A percentile compares a stretch with the other conserved stretches of the same genome.
These are phyloP conservation scores for Canis aureus DNA, from an alignment of 2,113 vertebrate species.

Conservation along the genomic window DNA sequence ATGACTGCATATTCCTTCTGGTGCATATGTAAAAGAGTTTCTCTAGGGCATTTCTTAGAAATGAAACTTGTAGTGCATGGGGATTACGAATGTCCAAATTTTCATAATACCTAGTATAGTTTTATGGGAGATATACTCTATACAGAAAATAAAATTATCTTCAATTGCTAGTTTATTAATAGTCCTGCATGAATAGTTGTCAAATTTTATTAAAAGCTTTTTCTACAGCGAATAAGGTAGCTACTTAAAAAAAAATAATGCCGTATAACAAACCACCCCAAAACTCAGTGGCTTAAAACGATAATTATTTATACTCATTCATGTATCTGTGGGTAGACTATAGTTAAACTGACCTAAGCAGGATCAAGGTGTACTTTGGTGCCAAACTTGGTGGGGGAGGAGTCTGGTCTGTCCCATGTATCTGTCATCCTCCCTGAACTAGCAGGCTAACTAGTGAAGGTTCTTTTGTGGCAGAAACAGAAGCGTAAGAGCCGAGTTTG, in stretches of 20 bases:
- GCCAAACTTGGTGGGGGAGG: neutral
- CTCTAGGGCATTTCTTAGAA: neutral
- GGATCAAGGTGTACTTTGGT: neutral
- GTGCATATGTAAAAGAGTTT: neutral
- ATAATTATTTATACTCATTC: neutral
- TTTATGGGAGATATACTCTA: neutral
- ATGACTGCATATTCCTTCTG: neutral
- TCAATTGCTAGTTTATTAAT: conserved; percentile 13
- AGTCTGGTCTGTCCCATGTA: neutral
- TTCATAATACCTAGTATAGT: neutral
- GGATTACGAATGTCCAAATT: neutral
- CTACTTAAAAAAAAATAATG: neutral
- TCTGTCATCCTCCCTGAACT: neutral
- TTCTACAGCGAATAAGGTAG: neutral
- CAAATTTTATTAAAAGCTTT: neutral
- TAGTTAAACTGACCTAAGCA: neutral
- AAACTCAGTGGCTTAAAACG: neutral
- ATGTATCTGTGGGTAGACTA: neutral
- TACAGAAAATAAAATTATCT: neutral
- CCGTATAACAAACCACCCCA: neutral
- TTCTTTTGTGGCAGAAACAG: neutral
- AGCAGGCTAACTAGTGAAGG: neutral
- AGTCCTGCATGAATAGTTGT: neutral
- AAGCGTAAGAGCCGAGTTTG: neutral
- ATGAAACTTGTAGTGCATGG: neutral